Conservation (phyloP, 2,113 vertebrate species). For the Cnemophilus loriae region DNA sequence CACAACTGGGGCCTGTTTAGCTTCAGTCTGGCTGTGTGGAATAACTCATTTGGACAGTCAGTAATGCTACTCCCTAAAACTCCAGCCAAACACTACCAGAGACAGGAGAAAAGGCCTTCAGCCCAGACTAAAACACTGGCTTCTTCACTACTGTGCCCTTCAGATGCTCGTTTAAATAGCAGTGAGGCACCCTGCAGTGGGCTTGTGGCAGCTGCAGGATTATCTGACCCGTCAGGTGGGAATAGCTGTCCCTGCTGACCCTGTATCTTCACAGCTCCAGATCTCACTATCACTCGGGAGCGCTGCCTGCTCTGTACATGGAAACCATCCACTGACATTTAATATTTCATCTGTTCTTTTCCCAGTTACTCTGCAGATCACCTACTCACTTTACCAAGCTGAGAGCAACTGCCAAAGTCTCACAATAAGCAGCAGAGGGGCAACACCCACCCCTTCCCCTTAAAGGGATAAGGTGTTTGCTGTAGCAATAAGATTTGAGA, state of each 20-base stretch:
- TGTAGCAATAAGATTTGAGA: not conserved
- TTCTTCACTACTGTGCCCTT: not conserved
- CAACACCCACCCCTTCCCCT: not conserved
- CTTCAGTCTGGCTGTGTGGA: not conserved
- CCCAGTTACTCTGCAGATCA: not conserved
- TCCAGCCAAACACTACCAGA: not conserved
- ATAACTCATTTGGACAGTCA: not conserved
- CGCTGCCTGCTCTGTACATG: not conserved
- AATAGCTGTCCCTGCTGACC: not conserved
- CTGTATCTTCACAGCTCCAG: not conserved
- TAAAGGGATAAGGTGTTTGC: not conserved
- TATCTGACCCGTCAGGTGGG: not conserved
- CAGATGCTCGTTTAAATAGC: not conserved
- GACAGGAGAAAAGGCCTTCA: not conserved
- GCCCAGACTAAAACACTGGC: not conserved
- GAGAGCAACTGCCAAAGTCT: not conserved
- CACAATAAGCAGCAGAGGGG: not conserved
- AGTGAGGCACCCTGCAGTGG: not conserved
- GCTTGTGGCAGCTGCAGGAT: not conserved
- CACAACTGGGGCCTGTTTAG: not conserved
- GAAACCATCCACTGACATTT: not conserved
- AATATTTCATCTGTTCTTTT: not conserved
- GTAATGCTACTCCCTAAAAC: not conserved
- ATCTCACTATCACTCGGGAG: rapidly evolving
- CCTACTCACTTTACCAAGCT: not conserved